Conservation (phyloP, 1,140 invertebrate genomes). For the Cotesia vestalis region DNA sequence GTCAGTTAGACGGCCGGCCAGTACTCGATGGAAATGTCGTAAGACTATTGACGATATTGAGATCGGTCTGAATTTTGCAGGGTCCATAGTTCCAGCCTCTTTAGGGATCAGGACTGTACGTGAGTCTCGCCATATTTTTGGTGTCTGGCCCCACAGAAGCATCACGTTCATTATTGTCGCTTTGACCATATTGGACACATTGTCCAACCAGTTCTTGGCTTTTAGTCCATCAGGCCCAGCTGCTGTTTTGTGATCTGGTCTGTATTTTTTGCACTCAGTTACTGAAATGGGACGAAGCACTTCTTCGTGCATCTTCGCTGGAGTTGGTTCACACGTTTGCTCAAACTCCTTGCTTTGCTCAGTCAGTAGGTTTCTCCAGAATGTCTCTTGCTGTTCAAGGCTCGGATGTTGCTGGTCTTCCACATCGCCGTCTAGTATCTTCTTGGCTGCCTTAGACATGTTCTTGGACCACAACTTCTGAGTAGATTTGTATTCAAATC, state of each 20-base stretch:
- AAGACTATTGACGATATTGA: conserved; percentile 33
- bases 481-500: neutral
- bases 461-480: conserved; percentile 26
- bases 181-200: neutral
- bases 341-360: neutral
- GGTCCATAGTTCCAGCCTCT: conserved; percentile 12
- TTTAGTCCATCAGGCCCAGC: conserved; percentile 23
- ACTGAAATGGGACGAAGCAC: no score
- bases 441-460: conserved; percentile 12
- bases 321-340: neutral
- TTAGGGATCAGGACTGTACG: conserved; percentile 35
- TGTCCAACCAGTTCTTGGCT: neutral
- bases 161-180: conserved; percentile 22
- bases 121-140: conserved; percentile 7
- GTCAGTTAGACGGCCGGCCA: conserved; percentile 17
- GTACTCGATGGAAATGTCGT: conserved; percentile 29
- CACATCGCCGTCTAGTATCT: conserved; percentile 7
- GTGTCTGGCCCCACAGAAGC: neutral
- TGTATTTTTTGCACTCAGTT: neutral
- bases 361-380: neutral
- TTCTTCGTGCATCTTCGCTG: neutral
- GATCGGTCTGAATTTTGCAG: conserved; percentile 34
- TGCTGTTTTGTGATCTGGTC: neutral
- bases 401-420: neutral
- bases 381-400: no score